Evolutionary conservation across 2,888 invertebrate species (phyloP), one percentile per base, ranked within the genome.

Genomic region (Lasioglossum zephyrum): DNA sequence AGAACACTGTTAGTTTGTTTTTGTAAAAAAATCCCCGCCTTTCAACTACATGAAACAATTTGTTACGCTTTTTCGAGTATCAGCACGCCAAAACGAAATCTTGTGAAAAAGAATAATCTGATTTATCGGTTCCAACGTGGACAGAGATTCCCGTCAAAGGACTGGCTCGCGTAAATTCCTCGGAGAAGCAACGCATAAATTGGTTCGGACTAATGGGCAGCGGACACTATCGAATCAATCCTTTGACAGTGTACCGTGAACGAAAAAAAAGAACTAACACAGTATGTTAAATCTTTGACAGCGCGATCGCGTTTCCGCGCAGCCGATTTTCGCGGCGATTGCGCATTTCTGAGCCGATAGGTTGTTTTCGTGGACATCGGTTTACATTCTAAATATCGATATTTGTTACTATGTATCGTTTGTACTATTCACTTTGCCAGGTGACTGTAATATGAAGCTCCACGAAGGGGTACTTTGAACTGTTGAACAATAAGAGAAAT

Each of bases 251-350:
- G 60, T 18, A n/a, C 18, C 66, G 60, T 76, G 22, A 70, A 75
- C 75, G 18, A 75, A 66, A 39, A 49, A 57, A 77, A 49, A 26
- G 16, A 39, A 36, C 36, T 18, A 60, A 44, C 2, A 41, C 26
- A 53, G 44, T 73, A 11, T 60, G 31, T 44, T 79, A 73, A 84
- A 85, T 85, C 85, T 85, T 85, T 85, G 86, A 81, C 72, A 73
- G 72, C 31, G 41, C 63, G 69, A 47, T 74, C 78, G 80, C 76
- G 70, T 81, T 81, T 69, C 77, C 76, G 49, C 79, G 85, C 81
- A 63, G 75, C 18, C 85, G 86, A 81, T 86, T 86, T 84, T 69
- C 66, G 72, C 73, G 63, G 26, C 88, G 87, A 85, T 83, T 2
- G 79, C 77, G 73, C 41, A 53, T 53, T 53, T 53, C 3, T 8